Evolutionary conservation across 1,140 invertebrate species (phyloP), one percentile per base, ranked within the genome.

Genomic region (Adoxophyes honmai): DNA sequence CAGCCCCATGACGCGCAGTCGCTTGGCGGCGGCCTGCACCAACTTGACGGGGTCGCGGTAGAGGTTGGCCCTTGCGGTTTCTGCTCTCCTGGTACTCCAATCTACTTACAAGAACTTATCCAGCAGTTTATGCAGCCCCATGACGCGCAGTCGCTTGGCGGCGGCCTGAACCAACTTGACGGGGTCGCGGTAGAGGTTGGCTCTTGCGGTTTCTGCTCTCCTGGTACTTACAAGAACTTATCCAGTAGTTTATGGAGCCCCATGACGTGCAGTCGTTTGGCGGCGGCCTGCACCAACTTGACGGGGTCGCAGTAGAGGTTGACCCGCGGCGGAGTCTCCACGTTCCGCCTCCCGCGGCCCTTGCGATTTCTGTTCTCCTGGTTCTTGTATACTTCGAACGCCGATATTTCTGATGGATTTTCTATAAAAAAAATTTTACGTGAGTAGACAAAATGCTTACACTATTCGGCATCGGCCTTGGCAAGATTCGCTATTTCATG

Each of bases 81-180:
- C n/a, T 28, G 21, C 18, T 42, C 10, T 18, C 10, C 10, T 11
- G 6, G n/a, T 28, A 39, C n/a, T n/a, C n/a, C n/a, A n/a, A n/a
- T n/a, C n/a, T n/a, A n/a, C 86, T 79, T 56, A 90, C 88, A 79
- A 86, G 70, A 88, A 90, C 57, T 89, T 89, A 39, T 87, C 86
- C 0, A 92, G 77, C 33, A 88, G 69, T 57, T 90, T 90, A 52
- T 91, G 86, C 34, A 92, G 68, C 0, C 68, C 62, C 66, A 75
- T 80, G 42, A 91, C 81, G 35, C 89, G 88, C 33, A 91, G 81
- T 35, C 81, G 70, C 68, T 91, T 92, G 0, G 92, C 91, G 4
- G 90, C 75, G 16, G 93, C 92, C 68, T 92, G 90, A 11, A 93
- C 72, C 14, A 92, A 64, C 58, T 90, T 90, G 2, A 94, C 72